Percentiles rank a stretch among this genome's conserved stretches.
These are phyloP conservation scores for Agrilus planipennis DNA, from an alignment of 1,140 invertebrate species.

Conservation along the genomic window DNA sequence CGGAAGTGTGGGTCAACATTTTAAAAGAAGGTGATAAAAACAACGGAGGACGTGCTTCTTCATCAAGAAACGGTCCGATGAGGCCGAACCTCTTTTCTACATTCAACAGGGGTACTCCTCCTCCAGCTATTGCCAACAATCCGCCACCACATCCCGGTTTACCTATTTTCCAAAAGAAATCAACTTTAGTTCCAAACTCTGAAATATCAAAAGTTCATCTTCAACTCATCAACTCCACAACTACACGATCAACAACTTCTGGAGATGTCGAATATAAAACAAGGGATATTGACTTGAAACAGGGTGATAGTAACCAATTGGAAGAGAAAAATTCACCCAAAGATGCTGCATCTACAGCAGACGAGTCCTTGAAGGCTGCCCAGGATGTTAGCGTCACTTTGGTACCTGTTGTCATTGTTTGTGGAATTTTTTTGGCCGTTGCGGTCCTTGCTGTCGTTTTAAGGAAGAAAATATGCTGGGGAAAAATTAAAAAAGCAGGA, in stretches of 20 bases:
- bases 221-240: too few species aligned
- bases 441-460: conserved; percentile 42
- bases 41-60: not conserved
- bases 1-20: conserved; percentile 58
- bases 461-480: conserved; percentile 42
- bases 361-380: conserved; percentile 29
- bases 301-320: not conserved
- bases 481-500: conserved; percentile 40
- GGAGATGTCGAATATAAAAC: too few species aligned
- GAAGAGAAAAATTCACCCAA: not conserved
- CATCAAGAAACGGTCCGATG: not conserved
- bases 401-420: conserved; percentile 45
- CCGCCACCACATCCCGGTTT: not conserved
- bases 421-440: conserved; percentile 41
- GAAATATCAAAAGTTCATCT: too few species aligned
- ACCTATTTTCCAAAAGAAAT: not conserved
- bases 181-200: too few species aligned
- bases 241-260: too few species aligned
- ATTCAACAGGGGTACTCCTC: conserved; percentile 3
- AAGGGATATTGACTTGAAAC: too few species aligned
- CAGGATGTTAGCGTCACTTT: conserved; percentile 41
- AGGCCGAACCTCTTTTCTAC: conserved; percentile 2
- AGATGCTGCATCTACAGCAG: conserved; percentile 22
- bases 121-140: conserved; percentile 1
- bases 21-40: conserved; percentile 15